A percentile compares a stretch with the other conserved stretches of the same genome.
Evolutionary conservation across 2,888 invertebrate genomes (phyloP).

Genomic region (Clanis bilineata): DNA sequence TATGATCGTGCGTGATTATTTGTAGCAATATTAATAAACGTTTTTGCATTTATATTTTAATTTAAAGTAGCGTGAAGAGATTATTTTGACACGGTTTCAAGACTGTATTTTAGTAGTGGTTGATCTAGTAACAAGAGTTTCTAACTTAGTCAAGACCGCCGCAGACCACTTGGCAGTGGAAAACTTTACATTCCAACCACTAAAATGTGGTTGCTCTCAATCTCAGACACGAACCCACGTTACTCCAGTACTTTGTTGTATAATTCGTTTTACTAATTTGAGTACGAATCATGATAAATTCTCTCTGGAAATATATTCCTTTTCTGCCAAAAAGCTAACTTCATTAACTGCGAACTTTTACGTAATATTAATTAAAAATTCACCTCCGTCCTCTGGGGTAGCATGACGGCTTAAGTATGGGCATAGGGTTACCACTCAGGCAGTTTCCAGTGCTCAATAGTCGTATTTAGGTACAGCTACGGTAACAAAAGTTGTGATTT

Average conservation of each 20-base stretch:
- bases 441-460: no score
- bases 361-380: neutral
- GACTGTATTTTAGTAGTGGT: no score
- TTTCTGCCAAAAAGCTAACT: neutral
- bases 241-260: no score
- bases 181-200: neutral
- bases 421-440: constrained; percentile 24
- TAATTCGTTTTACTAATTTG: no score
- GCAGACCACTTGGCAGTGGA: neutral
- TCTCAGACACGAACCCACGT: no score
- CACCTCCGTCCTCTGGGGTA: neutral
- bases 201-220: no score
- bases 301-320: no score
- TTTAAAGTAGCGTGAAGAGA: neutral
- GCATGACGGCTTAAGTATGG: neutral
- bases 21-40: neutral
- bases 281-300: no score
- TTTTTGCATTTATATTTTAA: neutral
- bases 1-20: neutral
- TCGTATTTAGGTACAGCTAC: no score
- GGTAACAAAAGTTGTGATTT: no score
- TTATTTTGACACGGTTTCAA: no score
- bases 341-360: neutral
- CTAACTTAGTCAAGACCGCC: neutral
- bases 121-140: no score